Conservation (phyloP, 2,113 vertebrate species). For the Cheilinus undulatus region DNA sequence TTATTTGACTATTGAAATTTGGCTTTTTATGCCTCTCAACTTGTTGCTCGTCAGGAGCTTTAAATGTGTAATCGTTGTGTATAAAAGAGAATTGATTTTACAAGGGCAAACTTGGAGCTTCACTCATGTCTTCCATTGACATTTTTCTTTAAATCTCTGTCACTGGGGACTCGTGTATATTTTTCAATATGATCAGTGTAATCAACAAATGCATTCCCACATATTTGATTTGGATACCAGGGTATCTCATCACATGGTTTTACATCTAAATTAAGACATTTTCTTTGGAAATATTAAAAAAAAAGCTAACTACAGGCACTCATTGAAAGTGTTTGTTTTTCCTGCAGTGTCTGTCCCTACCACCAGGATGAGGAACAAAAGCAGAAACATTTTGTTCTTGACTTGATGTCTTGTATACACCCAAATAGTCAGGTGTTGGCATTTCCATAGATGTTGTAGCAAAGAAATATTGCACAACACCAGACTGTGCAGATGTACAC, state of each 20-base stretch:
- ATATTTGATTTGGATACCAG: too few species aligned
- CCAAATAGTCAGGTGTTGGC: not conserved
- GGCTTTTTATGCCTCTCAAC: not conserved
- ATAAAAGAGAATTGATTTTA: not conserved
- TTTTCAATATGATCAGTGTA: too few species aligned
- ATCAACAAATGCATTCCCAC: too few species aligned
- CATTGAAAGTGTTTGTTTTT: too few species aligned
- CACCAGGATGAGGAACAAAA: not conserved
- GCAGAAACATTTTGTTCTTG: not conserved
- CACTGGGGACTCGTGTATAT: not conserved
- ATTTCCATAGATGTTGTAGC: slow-evolving; percentile 7
- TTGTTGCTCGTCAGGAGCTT: slow-evolving; percentile 36
- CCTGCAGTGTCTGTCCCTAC: not conserved
- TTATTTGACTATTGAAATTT: too few species aligned
- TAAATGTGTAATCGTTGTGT: not conserved
- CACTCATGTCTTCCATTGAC: not conserved
- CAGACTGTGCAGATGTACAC: not conserved
- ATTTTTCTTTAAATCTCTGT: not conserved
- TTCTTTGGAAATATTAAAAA: too few species aligned
- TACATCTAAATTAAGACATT: too few species aligned
- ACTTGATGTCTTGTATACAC: not conserved
- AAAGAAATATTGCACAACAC: not conserved
- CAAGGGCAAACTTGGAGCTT: not conserved
- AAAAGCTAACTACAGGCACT: too few species aligned
- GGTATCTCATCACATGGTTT: too few species aligned